Evolutionary conservation across 2,888 invertebrate species (phyloP), one percentile per base, ranked within the genome.

Genomic region (Trissolcus brochymenae): DNA sequence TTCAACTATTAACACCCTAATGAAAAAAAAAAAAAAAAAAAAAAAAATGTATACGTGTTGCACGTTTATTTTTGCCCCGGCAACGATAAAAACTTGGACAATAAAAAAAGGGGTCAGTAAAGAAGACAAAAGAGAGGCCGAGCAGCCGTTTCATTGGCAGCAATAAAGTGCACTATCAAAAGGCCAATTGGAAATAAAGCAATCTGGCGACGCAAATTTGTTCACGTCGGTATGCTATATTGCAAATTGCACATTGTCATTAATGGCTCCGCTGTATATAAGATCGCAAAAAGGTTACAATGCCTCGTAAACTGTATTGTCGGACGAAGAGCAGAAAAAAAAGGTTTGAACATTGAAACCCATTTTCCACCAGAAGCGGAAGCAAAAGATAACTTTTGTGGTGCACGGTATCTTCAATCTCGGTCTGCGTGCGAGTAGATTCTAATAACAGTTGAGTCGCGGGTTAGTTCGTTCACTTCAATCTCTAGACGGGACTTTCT

Each of bases 401-500:
- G 29, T 54, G 57, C 59, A 53, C 51, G 60, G 40, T 71, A 76
- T 76, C 76, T 76, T 66, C 62, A 11, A 76, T 76, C 76, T 71
- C 11, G 17, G 51, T 19, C 62, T 14, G 61, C 76, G 75, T 70
- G 76, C 66, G 66, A 72, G 67, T 50, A 19, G 57, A 76, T 65
- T 66, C 66, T 72, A 76, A 76, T 76, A 76, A 59, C 76, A 61
- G 56, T 72, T 49, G 73, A 64, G 64, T 51, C 51, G 41, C 50
- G 53, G 80, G 79, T 81, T 78, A 78, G 68, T 79, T 74, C 78
- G 70, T 79, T 76, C 73, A 75, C 78, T 78, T 64, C 62, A 80
- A 79, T 81, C 81, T 72, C 80, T 68, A 80, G 67, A 76, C 64
- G 74, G 35, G 35, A 76, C 84, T 84, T 84, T 84, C 84, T 83